These are phyloP conservation scores for Umimayanthus kanabou DNA, from an alignment of 92 coral and sea anemone species.

Conservation along the genomic window DNA sequence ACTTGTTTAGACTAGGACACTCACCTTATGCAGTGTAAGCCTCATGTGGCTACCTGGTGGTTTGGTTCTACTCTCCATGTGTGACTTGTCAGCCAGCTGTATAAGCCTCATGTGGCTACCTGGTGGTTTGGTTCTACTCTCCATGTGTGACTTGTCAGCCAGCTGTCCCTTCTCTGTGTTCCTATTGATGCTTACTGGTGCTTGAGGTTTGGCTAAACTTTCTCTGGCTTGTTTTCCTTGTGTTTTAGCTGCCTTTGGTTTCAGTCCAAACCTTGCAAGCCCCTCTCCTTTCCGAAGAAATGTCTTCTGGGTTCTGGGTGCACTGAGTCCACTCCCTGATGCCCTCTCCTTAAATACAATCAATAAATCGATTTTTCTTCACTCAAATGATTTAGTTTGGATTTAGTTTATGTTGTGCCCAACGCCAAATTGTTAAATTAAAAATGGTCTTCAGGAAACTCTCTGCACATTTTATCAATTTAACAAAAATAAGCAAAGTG, in stretches of 20 bases:
- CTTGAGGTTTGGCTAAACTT: neutral
- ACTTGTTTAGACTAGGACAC: neutral
- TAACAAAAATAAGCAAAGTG: too few relatives aligned
- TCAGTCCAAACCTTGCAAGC: slow-evolving; percentile 81
- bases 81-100: slow-evolving; percentile 14
- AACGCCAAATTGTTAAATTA: too few relatives aligned
- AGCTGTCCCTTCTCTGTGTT: neutral
- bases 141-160: slow-evolving; percentile 14
- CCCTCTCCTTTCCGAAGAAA: slow-evolving; percentile 97
- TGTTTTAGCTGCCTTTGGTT: slow-evolving; percentile 44
- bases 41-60: slow-evolving; percentile 21
- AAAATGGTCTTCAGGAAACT: too few relatives aligned
- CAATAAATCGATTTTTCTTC: neutral
- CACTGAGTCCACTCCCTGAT: slow-evolving; percentile 24
- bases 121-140: slow-evolving; percentile 12
- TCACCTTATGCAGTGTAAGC: slow-evolving; percentile 49
- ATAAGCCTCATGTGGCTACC: slow-evolving; percentile 22
- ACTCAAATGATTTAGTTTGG: neutral
- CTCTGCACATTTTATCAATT: too few relatives aligned
- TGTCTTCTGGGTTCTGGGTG: slow-evolving; percentile 63
- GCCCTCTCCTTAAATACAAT: slow-evolving; percentile 41
- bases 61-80: slow-evolving; percentile 2
- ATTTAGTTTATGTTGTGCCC: too few relatives aligned
- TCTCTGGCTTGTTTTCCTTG: slow-evolving; percentile 22
- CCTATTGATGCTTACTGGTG: neutral